Base-by-base conservation (phyloP, 2,888 invertebrate genomes). In the Lithophane semibrunnea region DNA sequence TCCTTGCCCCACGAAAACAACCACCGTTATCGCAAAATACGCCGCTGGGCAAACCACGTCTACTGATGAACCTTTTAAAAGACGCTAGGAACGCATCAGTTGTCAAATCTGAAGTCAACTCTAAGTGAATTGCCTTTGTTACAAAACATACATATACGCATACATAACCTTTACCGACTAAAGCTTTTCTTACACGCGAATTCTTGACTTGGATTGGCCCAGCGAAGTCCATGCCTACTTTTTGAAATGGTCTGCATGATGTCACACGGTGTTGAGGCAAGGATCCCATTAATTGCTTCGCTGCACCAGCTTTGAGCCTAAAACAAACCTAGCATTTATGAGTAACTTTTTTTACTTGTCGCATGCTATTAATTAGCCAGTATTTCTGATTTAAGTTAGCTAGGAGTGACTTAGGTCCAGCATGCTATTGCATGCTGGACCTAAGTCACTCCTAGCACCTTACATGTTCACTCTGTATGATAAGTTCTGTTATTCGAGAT, bases 131-230 rank as follows among this genome's bases (percentile, higher is more conserved):
- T 13, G 52, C 66, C 66, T 67, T 67, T 2, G 68, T 68, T n/a
- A 54, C 42, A 68, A 54, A 54, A n/a, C 68, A 68, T 16, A 68
- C 52, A 52, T 37, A 52, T 37, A 52, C 37, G 52, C 67, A 67
- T 52, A 67, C 37, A 5, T 68, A 68, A 68, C 54, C 68, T 56
- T 68, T 68, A 68, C n/a, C 1, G n/a, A 54, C n/a, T 42, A n/a
- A 16, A 42, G 68, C 68, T 56, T 68, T 68, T 68, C 68, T 68
- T 42, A 68, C n/a, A 54, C n/a, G 68, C 37, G 37, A 68, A 54
- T 68, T 68, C n/a, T 56, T 68, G 9, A 68, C 37, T 42, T 56
- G 68, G 3, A 37, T 37, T 37, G 37, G 37, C 37, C 37, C 37
- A 37, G 37, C 37, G 37, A 37, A 37, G 37, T 66, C 49, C 18